Percentiles rank a stretch among this genome's conserved stretches.
phyloP scores from a whole-genome alignment of 2,888 invertebrate genomes.

The Rosalia funebris region DNA sequence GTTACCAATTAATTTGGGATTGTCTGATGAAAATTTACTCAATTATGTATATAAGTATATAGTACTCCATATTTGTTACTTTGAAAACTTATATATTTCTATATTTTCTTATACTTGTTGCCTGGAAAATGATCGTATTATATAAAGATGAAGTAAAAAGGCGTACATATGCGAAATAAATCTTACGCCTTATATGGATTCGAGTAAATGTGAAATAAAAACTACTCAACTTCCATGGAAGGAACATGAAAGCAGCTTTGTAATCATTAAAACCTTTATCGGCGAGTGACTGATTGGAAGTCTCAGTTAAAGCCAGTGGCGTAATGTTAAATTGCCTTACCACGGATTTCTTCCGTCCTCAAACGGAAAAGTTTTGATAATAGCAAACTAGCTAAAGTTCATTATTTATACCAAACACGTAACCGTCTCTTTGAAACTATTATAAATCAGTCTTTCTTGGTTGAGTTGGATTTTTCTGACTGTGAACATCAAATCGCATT shows the following conservation, averaged over 20 bases:
- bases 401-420: conserved; percentile 39
- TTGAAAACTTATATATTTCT: too few relatives aligned
- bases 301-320: conserved; percentile 16
- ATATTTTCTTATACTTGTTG: too few relatives aligned
- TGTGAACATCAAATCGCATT: too few relatives aligned
- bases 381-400: conserved; percentile 40
- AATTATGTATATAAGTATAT: too few relatives aligned
- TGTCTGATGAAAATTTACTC: too few relatives aligned
- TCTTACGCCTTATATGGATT: neutral
- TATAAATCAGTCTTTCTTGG: conserved; percentile 31
- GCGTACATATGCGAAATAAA: neutral
- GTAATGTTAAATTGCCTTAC: conserved; percentile 26
- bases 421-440: conserved; percentile 26
- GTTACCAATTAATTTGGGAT: too few relatives aligned
- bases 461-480: too few relatives aligned
- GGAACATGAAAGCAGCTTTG: conserved; percentile 25
- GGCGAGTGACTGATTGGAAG: conserved; percentile 26
- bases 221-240: conserved; percentile 1
- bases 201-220: neutral
- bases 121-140: too few relatives aligned
- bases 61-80: too few relatives aligned
- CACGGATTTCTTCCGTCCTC: conserved; percentile 27
- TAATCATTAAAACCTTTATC: conserved; percentile 27
- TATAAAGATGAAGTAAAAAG: too few relatives aligned
- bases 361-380: conserved; percentile 39